These are phyloP conservation scores for Phalacrocorax brasilianus DNA, from an alignment of 2,113 vertebrate genomes.

Conservation along the genomic window DNA sequence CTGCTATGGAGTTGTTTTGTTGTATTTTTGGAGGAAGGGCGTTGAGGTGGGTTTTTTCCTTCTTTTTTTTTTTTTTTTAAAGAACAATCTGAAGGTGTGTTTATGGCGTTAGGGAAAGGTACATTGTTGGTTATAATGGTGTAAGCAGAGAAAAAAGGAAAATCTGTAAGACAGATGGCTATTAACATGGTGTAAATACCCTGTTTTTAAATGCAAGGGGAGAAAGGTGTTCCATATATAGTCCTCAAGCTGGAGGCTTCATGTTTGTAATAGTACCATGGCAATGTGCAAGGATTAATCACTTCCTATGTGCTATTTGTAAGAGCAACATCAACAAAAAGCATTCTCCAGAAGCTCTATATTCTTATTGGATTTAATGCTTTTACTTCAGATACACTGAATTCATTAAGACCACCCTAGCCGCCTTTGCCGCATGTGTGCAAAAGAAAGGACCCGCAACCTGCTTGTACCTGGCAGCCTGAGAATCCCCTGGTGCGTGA, in stretches of 20 bases:
- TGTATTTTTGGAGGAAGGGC: neutral
- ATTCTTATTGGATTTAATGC: neutral
- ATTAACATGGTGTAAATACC: constrained; percentile 4
- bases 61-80: neutral
- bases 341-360: neutral
- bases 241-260: neutral
- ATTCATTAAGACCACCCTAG: neutral
- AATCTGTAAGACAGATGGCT: constrained; percentile 58
- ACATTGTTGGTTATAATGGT: constrained; percentile 40
- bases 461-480: neutral
- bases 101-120: constrained; percentile 61
- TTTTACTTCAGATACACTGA: neutral
- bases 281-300: neutral
- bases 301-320: neutral
- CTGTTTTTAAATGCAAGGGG: constrained; percentile 19
- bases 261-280: neutral
- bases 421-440: accelerated
- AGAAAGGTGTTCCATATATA: constrained; percentile 18
- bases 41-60: neutral
- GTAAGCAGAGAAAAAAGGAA: constrained; percentile 14
- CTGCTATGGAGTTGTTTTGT: constrained; percentile 59
- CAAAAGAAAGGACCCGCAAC: neutral
- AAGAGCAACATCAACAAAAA: neutral
- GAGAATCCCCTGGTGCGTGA: neutral
- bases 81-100: constrained; percentile 51